These are phyloP conservation scores for Enteromius viviparus DNA, from an alignment of 2,797 vertebrate genomes.

Conservation along the genomic window DNA sequence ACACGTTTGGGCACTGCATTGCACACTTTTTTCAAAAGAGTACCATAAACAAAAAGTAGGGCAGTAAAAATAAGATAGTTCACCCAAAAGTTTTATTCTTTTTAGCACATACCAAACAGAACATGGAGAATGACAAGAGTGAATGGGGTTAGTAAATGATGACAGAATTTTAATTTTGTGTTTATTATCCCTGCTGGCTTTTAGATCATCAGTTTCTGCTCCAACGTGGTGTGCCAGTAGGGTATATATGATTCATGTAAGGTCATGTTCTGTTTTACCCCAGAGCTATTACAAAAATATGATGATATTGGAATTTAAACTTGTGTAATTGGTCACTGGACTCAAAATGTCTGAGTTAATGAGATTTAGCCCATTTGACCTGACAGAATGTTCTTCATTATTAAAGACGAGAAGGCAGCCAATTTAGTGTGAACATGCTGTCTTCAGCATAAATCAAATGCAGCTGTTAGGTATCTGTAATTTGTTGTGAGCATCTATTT, in stretches of 20 bases:
- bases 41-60: not conserved
- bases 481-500: not conserved
- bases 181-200: not conserved
- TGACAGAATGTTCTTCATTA: conserved; percentile 2
- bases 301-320: conserved; percentile 7
- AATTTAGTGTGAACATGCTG: not conserved
- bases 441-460: not conserved
- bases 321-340: not conserved
- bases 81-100: no score
- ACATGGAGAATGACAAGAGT: not conserved
- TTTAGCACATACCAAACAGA: not conserved
- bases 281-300: not conserved
- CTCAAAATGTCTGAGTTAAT: not conserved
- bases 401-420: not conserved
- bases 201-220: not conserved
- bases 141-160: not conserved
- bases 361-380: not conserved
- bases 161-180: not conserved
- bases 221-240: not conserved
- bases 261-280: not conserved
- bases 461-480: not conserved
- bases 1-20: not conserved
- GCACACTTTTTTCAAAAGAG: not conserved
- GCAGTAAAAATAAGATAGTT: not conserved
- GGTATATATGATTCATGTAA: not conserved